phyloP scores from a whole-genome alignment of 2,113 vertebrate species.

The Larimichthys polyactis region DNA sequence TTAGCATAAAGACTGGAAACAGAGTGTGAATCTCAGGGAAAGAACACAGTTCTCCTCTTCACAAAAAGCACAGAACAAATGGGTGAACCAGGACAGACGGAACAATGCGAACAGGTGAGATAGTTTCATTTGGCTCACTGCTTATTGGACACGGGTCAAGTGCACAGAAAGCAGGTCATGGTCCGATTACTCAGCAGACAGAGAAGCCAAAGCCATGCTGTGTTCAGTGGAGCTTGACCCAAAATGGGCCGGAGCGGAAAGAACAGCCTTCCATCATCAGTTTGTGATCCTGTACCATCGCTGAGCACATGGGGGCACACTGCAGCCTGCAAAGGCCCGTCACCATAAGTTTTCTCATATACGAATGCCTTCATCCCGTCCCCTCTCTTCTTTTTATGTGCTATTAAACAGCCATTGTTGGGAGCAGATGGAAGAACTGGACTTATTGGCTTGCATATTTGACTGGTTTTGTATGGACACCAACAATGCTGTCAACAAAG shows the following conservation, averaged over 20 bases:
- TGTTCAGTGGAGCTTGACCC: constrained; percentile 52
- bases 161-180: constrained; percentile 66
- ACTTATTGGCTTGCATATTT: constrained; percentile 47
- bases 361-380: not conserved
- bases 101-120: constrained; percentile 67
- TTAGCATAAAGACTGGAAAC: constrained; percentile 19
- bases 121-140: constrained; percentile 62
- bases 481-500: constrained; percentile 52
- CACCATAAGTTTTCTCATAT: not conserved
- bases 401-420: constrained; percentile 12
- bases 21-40: not conserved
- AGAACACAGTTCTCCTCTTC: constrained; percentile 9
- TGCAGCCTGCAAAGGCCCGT: not conserved
- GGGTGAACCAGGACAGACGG: constrained; percentile 30
- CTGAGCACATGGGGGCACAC: constrained; percentile 54
- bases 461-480: constrained; percentile 47
- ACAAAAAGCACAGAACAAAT: not conserved
- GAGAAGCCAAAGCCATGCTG: constrained; percentile 62
- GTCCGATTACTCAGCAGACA: constrained; percentile 62
- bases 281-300: not conserved
- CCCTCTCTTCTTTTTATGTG: not conserved
- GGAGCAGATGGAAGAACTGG: not conserved
- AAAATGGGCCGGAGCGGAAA: constrained; percentile 25
- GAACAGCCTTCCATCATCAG: constrained; percentile 6
- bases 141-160: constrained; percentile 68